Conservation (phyloP, 2,797 vertebrate genomes). For the Cirrhinus mrigala region DNA sequence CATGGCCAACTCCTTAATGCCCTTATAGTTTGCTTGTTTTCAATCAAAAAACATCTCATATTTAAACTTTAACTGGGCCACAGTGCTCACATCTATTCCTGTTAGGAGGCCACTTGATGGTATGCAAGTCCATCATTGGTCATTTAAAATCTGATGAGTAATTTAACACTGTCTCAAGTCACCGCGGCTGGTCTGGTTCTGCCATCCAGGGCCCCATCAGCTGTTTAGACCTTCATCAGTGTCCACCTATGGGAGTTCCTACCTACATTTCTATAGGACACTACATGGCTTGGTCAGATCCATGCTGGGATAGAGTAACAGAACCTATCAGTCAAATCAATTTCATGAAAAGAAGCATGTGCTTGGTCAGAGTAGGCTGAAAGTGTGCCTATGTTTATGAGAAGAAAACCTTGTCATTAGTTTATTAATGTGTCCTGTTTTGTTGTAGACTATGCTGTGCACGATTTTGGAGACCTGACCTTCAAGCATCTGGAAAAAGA, state of each 20-base stretch:
- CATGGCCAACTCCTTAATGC: background rate
- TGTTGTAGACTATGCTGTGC: slow-evolving; percentile 85
- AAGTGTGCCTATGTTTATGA: background rate
- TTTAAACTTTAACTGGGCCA: slow-evolving; percentile 43
- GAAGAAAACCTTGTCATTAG: background rate
- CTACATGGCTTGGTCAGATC: background rate
- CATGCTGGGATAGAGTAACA: background rate
- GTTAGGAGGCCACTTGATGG: slow-evolving; percentile 67
- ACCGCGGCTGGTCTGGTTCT: slow-evolving; percentile 7
- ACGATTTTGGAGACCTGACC: slow-evolving; percentile 92
- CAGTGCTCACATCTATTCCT: slow-evolving; percentile 71
- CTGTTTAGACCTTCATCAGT: slow-evolving; percentile 66
- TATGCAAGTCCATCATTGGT: slow-evolving; percentile 49
- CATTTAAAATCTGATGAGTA: slow-evolving; percentile 65
- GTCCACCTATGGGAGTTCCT: slow-evolving; percentile 24
- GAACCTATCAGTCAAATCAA: slow-evolving; percentile 30
- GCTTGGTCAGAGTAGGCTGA: slow-evolving; percentile 10
- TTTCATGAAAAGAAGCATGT: background rate
- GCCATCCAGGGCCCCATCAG: slow-evolving; percentile 52
- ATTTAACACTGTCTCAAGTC: slow-evolving; percentile 62
- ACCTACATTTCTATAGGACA: background rate
- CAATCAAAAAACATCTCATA: slow-evolving; percentile 53
- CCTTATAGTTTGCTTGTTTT: background rate
- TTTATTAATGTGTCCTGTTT: background rate
- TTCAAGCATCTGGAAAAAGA: slow-evolving; percentile 90